Conservation (phyloP, 2,888 invertebrate species). For the Criorhina ranunculi region DNA sequence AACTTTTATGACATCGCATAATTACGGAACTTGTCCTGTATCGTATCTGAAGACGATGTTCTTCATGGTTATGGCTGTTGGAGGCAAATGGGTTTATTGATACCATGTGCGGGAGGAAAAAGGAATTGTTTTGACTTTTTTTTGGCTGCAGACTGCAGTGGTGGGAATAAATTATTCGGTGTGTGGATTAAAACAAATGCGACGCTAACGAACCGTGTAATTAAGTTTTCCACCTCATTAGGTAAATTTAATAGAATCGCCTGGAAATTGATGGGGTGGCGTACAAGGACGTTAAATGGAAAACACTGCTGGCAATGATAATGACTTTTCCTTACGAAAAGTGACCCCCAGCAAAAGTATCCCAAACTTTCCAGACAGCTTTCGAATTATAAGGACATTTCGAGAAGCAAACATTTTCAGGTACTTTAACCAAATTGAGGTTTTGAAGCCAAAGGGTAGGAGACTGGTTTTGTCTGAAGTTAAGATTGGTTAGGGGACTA, state of each 20-base stretch:
- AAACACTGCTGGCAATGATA: neutral
- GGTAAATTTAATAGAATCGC: conserved; percentile 77
- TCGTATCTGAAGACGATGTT: conserved; percentile 12
- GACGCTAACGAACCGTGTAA: conserved; percentile 73
- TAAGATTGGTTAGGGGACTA: no score
- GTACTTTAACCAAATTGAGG: no score
- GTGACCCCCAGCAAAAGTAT: no score
- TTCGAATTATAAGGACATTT: no score
- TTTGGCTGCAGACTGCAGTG: conserved; percentile 30
- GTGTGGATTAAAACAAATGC: conserved; percentile 63
- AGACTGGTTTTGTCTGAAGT: no score
- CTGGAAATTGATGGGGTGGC: conserved; percentile 22
- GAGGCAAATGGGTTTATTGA: conserved; percentile 39
- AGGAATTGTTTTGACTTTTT: conserved; percentile 15
- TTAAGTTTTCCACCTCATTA: conserved; percentile 75
- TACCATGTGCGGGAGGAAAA: conserved; percentile 7
- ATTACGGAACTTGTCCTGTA: conserved; percentile 40
- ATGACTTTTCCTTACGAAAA: neutral
- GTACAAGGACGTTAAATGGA: neutral
- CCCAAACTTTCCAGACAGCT: no score
- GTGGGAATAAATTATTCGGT: conserved; percentile 59
- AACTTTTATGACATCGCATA: conserved; percentile 62
- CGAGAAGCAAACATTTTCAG: no score
- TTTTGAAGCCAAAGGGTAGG: no score
- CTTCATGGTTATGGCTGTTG: conserved; percentile 26